phyloP scores from a whole-genome alignment of 2,888 invertebrate species.

The Metacarcinus magister region DNA sequence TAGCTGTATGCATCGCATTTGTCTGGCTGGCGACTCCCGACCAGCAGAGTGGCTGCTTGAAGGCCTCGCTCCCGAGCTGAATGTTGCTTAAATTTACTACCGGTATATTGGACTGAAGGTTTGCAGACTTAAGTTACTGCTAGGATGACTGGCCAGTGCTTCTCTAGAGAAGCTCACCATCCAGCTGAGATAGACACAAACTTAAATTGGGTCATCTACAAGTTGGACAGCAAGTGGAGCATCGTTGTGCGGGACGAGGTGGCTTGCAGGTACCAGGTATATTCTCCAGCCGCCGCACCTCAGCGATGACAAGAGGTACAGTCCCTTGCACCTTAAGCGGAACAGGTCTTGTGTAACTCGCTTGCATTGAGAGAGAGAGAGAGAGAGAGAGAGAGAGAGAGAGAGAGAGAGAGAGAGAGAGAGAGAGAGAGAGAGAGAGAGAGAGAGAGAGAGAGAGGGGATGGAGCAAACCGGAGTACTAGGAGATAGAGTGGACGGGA shows the following conservation, averaged over 20 bases:
- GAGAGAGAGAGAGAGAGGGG: conserved; percentile 42
- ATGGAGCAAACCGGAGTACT: not conserved
- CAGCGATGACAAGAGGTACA: not conserved
- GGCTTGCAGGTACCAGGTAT: not conserved
- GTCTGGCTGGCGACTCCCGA: not conserved
- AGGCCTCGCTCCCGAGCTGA: not conserved
- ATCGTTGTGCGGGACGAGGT: not conserved
- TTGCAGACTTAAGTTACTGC: not conserved
- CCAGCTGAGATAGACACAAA: conserved; percentile 31
- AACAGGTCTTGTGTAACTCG: conserved; percentile 38
- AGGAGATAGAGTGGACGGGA: not conserved
- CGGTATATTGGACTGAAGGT: not conserved
- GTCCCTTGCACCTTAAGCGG: conserved; percentile 38
- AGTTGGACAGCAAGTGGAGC: conserved; percentile 16
- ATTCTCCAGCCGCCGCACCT: not conserved
- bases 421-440: conserved; percentile 58
- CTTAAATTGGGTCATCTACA: conserved; percentile 63
- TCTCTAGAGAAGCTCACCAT: not conserved
- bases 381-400: conserved; percentile 13
- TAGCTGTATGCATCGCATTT: conserved; percentile 26
- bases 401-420: conserved; percentile 17
- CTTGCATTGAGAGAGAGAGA: not conserved
- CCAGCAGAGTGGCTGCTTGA: conserved; percentile 10
- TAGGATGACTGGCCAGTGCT: not conserved
- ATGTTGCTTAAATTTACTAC: not conserved